A percentile compares a stretch with the other conserved stretches of the same genome.
phyloP scores from a whole-genome alignment of 2,797 vertebrate species.

The Notolepis coatsorum region DNA sequence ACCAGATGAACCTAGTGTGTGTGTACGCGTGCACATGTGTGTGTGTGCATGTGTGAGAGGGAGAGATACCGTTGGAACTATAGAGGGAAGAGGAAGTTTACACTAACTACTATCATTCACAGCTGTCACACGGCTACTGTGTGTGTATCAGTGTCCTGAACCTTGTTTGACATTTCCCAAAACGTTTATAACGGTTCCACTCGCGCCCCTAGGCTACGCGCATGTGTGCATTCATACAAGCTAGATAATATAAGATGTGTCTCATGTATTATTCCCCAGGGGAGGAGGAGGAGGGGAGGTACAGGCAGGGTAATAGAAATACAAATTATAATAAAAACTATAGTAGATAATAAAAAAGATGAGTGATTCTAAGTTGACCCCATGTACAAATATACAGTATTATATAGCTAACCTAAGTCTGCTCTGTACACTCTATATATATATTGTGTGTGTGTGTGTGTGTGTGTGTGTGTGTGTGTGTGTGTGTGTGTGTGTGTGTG shows the following conservation, averaged over 20 bases:
- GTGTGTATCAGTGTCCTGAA: neutral
- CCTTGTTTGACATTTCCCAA: neutral
- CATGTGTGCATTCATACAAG: neutral
- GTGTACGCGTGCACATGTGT: neutral
- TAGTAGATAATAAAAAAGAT: no score
- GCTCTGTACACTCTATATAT: neutral
- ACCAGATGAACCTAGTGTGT: neutral
- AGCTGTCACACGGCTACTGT: slow-evolving; percentile 27
- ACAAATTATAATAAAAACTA: no score
- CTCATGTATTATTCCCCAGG: no score
- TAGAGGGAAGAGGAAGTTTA: slow-evolving; percentile 52
- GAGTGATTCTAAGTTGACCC: no score
- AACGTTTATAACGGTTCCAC: neutral
- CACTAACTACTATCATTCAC: slow-evolving; percentile 21
- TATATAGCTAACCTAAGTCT: no score
- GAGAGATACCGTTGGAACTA: slow-evolving; percentile 19
- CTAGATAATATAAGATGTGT: no score
- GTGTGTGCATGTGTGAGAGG: neutral
- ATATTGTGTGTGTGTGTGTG: neutral
- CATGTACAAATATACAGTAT: no score
- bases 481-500: neutral
- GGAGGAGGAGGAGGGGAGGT: no score
- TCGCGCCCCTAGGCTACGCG: neutral
- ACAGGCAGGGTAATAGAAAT: no score
- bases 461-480: neutral